phyloP scores from a whole-genome alignment of 2,113 vertebrate genomes.

The Haemorhous mexicanus region DNA sequence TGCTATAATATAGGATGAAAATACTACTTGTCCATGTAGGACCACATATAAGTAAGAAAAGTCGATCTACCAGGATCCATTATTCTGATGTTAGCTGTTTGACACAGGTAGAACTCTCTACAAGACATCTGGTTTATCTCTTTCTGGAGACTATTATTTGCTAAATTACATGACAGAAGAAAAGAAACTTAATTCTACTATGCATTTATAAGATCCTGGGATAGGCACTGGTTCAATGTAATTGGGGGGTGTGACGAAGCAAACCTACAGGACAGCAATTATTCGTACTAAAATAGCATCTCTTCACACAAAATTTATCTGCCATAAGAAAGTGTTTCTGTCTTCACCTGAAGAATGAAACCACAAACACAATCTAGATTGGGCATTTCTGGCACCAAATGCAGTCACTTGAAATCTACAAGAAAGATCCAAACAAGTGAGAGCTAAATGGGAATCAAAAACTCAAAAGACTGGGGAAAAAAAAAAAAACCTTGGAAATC shows the following conservation, averaged over 20 bases:
- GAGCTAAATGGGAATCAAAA: neutral
- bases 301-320: neutral
- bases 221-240: neutral
- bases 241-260: neutral
- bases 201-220: constrained; percentile 10
- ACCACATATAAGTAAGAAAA: neutral
- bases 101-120: constrained; percentile 32
- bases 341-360: neutral
- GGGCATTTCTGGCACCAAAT: neutral
- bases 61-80: constrained; percentile 13
- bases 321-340: neutral
- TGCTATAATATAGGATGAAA: neutral
- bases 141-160: constrained; percentile 19
- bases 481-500: neutral
- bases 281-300: neutral
- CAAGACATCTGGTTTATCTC: constrained; percentile 17
- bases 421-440: neutral
- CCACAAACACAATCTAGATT: neutral
- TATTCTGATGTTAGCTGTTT: constrained; percentile 18
- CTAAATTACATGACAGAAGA: constrained; percentile 35
- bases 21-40: neutral
- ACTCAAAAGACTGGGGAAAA: neutral
- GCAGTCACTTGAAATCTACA: neutral
- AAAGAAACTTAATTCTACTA: constrained; percentile 4
- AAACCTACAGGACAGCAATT: constrained; percentile 26